Evolutionary conservation across 2,113 vertebrate genomes (phyloP).

Genomic region (Turnix velox): DNA sequence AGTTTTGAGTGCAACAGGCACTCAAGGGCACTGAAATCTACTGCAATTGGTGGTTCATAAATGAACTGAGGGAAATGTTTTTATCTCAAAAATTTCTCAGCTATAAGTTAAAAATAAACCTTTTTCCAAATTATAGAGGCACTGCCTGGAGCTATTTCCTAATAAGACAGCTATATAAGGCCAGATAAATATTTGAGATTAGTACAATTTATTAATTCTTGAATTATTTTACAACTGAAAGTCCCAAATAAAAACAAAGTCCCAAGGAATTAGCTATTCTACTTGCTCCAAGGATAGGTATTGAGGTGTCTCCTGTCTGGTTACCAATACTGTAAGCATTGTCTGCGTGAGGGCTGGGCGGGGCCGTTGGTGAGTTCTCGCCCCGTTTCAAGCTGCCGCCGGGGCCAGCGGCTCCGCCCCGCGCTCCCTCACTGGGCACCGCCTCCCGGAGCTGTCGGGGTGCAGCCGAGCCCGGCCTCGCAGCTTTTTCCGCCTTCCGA

Average conservation of each 20-base stretch:
- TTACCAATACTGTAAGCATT: neutral
- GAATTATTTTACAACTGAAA: neutral
- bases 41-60: neutral
- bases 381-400: no score
- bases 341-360: no score
- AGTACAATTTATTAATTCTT: neutral
- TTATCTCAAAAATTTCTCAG: neutral
- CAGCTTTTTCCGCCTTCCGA: no score
- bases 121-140: neutral
- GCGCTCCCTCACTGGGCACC: no score
- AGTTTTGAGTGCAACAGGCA: neutral
- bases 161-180: neutral
- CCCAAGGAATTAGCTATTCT: neutral
- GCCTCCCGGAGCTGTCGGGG: no score
- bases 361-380: no score
- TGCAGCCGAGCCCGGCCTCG: no score
- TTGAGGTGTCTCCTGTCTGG: fast-evolving
- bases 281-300: neutral
- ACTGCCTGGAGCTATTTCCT: neutral
- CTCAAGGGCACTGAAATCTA: neutral
- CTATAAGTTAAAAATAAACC: neutral
- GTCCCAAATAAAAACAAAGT: neutral
- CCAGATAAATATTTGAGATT: neutral
- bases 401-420: no score
- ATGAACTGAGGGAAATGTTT: neutral